A percentile compares a stretch with the other conserved stretches of the same genome.
These are phyloP conservation scores for Coleophora flavipennella DNA, from an alignment of 2,888 invertebrate species.

Conservation along the genomic window DNA sequence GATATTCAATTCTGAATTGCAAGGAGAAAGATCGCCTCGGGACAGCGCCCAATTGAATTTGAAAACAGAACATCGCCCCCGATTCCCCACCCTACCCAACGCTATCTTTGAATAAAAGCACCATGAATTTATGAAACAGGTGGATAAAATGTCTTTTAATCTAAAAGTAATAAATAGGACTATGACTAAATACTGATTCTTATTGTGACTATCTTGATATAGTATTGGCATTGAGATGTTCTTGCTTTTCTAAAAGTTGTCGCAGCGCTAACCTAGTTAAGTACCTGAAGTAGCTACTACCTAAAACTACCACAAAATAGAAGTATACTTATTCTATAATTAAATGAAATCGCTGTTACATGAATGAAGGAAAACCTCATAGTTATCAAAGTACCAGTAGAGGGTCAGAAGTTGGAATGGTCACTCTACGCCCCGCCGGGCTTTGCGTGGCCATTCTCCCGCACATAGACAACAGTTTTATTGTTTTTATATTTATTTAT, in stretches of 20 bases:
- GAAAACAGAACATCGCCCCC: constrained; percentile 54
- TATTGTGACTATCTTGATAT: too few relatives aligned
- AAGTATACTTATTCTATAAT: too few relatives aligned
- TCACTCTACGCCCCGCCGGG: constrained; percentile 38
- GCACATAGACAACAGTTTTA: constrained; percentile 69
- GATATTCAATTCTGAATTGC: constrained; percentile 68
- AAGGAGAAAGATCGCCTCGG: constrained; percentile 67
- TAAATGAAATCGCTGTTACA: too few relatives aligned
- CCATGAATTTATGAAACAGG: constrained; percentile 19
- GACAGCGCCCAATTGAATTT: constrained; percentile 69
- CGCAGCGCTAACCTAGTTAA: too few relatives aligned
- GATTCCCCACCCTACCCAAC: constrained; percentile 17
- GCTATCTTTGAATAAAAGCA: constrained; percentile 19
- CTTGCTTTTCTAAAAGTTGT: too few relatives aligned
- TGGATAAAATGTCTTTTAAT: background rate
- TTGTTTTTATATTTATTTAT: constrained; percentile 72
- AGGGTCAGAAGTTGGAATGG: constrained; percentile 18
- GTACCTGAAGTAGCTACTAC: too few relatives aligned
- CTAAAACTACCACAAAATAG: too few relatives aligned
- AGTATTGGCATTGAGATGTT: too few relatives aligned
- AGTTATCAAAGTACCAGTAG: too few relatives aligned
- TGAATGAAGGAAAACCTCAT: too few relatives aligned
- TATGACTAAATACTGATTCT: too few relatives aligned
- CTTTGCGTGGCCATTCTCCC: constrained; percentile 62
- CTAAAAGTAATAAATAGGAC: too few relatives aligned